phyloP scores from a whole-genome alignment of 2,113 vertebrate genomes.

The Gopherus evgoodei region DNA sequence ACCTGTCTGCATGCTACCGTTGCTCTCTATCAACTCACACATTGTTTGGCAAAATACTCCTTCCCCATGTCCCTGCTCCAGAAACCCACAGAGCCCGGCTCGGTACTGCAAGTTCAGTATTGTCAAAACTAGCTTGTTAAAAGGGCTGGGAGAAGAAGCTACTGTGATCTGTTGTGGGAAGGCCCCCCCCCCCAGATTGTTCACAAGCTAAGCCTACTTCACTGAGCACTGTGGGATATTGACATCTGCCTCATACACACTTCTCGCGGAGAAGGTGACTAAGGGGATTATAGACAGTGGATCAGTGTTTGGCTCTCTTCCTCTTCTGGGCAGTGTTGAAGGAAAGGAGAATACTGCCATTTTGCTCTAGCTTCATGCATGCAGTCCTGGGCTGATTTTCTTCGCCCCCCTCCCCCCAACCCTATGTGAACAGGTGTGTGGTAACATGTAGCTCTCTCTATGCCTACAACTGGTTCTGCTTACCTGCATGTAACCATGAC shows the following conservation, averaged over 20 bases:
- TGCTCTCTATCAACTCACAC: background rate
- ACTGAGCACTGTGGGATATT: background rate
- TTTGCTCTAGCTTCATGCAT: background rate
- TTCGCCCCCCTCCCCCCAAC: background rate
- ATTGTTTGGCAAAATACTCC: background rate
- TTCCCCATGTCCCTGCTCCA: background rate
- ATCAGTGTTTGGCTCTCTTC: background rate
- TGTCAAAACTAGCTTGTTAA: rapidly evolving
- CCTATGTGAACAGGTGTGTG: background rate
- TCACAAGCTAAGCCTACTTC: rapidly evolving
- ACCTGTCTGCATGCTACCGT: rapidly evolving
- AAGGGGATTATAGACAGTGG: background rate
- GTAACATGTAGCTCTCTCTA: background rate
- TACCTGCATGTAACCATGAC: background rate
- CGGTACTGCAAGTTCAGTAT: background rate
- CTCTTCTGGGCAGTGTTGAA: background rate
- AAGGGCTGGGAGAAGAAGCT: background rate
- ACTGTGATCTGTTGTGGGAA: background rate
- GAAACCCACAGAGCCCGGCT: rapidly evolving
- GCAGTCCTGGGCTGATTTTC: no score
- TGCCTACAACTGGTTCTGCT: background rate
- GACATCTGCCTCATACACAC: background rate
- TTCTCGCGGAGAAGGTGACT: background rate
- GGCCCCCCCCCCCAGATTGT: rapidly evolving
- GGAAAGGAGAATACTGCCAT: background rate